These are phyloP conservation scores for Diuraphis noxia DNA, from an alignment of 1,140 invertebrate species.

Conservation along the genomic window DNA sequence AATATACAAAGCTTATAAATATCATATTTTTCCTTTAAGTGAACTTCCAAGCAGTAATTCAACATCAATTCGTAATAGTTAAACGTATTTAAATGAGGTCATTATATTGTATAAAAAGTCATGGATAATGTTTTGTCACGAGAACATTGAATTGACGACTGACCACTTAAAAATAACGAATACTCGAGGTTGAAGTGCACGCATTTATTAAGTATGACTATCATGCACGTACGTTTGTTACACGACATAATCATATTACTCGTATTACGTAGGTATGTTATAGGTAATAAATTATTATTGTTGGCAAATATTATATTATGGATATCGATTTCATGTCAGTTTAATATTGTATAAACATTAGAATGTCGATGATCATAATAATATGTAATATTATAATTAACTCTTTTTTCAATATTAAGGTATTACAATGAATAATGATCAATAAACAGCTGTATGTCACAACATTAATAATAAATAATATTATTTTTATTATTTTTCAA, in stretches of 20 bases:
- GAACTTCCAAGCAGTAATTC: not conserved
- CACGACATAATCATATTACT: not conserved
- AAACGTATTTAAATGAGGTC: not conserved
- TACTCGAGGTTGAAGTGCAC: not conserved
- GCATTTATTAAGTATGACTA: not conserved
- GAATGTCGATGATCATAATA: not conserved
- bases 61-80: not conserved
- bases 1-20: not conserved
- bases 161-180: not conserved
- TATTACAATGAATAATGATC: not conserved
- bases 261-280: no score
- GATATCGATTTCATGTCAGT: not conserved
- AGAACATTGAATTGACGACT: not conserved
- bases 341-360: not conserved
- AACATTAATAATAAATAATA: not conserved
- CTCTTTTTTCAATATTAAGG: not conserved
- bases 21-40: not conserved
- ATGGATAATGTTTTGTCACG: not conserved
- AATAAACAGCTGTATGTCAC: not conserved
- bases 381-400: no score
- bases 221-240: not conserved
- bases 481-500: not conserved
- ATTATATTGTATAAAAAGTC: not conserved
- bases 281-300: not conserved
- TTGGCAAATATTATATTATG: not conserved